Base-by-base conservation (phyloP, 2,888 invertebrate genomes). In the Branchellion lobata region DNA sequence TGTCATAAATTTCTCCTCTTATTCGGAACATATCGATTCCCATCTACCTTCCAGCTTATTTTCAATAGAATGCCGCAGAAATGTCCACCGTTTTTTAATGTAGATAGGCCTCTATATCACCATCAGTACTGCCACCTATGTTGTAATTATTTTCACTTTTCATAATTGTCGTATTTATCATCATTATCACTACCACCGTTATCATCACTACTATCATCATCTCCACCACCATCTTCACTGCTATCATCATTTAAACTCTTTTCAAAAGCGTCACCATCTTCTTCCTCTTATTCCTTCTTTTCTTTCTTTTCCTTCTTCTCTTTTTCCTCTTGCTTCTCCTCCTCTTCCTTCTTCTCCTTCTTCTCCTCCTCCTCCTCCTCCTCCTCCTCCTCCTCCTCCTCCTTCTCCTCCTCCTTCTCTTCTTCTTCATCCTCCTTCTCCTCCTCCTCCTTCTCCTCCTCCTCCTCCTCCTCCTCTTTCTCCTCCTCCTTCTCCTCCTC, bases 391-490 rank as follows among this genome's bases (percentile, higher is more conserved):
- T 40, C 36, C 33, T 34, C 36, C 33, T 29, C 29, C 27, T 29
- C 8, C 33, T 29, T 72, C 33, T 29, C 72, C 27, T 24, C 11
- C 27, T 18, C 11, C 36, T 8, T 21, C 47, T 47, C 14, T 74
- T 53, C 40, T 71, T 53, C 40, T 75, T 53, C n/a, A n/a, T n/a
- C n/a, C n/a, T n/a, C n/a, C n/a, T n/a, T n/a, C n/a, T n/a, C n/a
- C n/a, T n/a, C n/a, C n/a, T 75, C 75, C 40, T 53, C 75, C 3
- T 51, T 53, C n/a, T 75, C 75, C 21, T 51, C 75, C n/a, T 75
- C 75, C 40, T 47, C 61, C 29, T 61, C 57, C 29, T 34, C 76
- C n/a, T 21, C 57, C 1, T 57, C 76, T 29, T 14, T 27, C n/a
- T 61, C 57, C n/a, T 61, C 34, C 14, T 24, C 79, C 14, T 47